phyloP scores from a whole-genome alignment of 1,140 invertebrate genomes.

The Coenobita brevimanus region DNA sequence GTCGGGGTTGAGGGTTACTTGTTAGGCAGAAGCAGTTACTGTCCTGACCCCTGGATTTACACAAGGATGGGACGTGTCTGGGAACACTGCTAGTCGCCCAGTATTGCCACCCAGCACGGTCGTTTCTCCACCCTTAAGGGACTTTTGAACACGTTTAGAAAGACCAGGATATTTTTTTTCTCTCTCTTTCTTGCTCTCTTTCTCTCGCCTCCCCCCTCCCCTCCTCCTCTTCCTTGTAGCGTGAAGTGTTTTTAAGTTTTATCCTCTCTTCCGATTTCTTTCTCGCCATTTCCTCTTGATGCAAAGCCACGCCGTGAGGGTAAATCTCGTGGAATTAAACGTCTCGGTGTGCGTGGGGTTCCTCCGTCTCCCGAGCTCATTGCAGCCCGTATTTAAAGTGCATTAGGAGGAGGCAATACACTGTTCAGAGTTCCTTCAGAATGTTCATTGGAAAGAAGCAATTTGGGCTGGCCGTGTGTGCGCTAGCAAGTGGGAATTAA shows the following conservation, averaged over 20 bases:
- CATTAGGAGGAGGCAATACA: conserved; percentile 45
- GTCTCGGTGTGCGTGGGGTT: conserved; percentile 9
- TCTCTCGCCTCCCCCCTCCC: neutral
- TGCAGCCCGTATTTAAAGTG: conserved; percentile 35
- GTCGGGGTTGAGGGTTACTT: conserved; percentile 48
- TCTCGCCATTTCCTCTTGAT: neutral
- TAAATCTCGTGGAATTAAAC: conserved; percentile 40
- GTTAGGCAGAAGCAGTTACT: conserved; percentile 63
- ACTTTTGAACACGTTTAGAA: conserved; percentile 65
- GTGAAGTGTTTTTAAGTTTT: neutral
- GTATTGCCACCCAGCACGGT: conserved; percentile 60
- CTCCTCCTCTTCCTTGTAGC: neutral
- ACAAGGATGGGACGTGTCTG: conserved; percentile 65
- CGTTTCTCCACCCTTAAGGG: conserved; percentile 52
- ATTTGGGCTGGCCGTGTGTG: conserved; percentile 51
- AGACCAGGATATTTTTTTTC: conserved; percentile 28
- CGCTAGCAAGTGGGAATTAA: conserved; percentile 61
- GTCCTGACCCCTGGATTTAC: conserved; percentile 64
- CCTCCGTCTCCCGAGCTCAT: conserved; percentile 14
- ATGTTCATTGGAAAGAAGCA: conserved; percentile 67
- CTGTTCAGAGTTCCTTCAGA: conserved; percentile 54
- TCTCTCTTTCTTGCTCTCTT: neutral
- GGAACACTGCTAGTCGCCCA: conserved; percentile 64
- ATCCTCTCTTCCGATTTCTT: neutral
- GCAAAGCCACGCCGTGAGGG: neutral